These are phyloP conservation scores for Gallinago stenura DNA, from an alignment of 2,797 vertebrate genomes.

Conservation along the genomic window DNA sequence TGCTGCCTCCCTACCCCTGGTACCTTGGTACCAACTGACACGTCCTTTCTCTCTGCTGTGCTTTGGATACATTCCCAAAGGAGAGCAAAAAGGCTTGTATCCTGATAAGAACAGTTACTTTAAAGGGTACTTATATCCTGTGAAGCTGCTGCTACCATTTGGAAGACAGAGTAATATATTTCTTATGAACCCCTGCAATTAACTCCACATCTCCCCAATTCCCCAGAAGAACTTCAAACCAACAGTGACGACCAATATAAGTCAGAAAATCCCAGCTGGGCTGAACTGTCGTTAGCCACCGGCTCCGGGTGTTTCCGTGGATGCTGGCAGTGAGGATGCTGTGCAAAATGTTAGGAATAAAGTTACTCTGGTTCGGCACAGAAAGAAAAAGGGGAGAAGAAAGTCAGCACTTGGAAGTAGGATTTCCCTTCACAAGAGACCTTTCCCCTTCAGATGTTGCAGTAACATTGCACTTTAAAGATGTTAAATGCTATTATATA, in stretches of 20 bases:
- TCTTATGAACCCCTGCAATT: background rate
- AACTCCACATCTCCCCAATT: fast-evolving
- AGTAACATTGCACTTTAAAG: background rate
- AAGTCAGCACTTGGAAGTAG: background rate
- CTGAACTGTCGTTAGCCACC: background rate
- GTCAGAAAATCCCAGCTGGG: background rate
- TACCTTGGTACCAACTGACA: background rate
- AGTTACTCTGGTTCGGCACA: background rate
- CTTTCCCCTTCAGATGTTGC: background rate
- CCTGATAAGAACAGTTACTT: background rate
- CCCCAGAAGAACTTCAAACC: background rate
- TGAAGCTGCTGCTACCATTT: background rate
- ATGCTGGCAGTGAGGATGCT: constrained; percentile 2
- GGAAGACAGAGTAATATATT: background rate
- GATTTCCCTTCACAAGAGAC: background rate
- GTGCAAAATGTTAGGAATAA: background rate
- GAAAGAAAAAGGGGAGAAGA: background rate
- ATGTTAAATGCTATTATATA: background rate
- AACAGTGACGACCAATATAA: background rate
- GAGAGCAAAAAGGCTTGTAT: background rate
- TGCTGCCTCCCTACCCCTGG: background rate
- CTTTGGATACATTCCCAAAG: background rate
- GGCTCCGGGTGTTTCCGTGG: background rate
- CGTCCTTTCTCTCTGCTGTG: background rate
- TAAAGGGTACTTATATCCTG: background rate